phyloP scores from a whole-genome alignment of 2,797 vertebrate genomes.

The Dipus sagitta region DNA sequence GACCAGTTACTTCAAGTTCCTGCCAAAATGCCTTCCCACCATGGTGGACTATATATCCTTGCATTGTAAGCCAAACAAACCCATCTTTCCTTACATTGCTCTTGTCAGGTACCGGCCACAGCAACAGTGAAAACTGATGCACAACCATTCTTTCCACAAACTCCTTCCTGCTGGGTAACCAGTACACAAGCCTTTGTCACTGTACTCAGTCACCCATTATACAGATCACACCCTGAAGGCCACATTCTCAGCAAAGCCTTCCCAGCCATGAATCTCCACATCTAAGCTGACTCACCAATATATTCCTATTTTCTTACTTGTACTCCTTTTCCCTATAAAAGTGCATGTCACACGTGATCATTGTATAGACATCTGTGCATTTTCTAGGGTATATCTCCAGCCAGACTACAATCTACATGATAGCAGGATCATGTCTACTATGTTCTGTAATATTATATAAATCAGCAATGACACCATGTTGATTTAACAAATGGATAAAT shows the following conservation, averaged over 20 bases:
- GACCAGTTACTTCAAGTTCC: too few relatives aligned
- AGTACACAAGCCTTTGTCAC: not conserved
- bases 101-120: too few relatives aligned
- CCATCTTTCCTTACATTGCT: too few relatives aligned
- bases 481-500: constrained; percentile 16
- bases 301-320: not conserved
- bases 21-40: too few relatives aligned
- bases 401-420: not conserved
- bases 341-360: not conserved
- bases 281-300: not conserved
- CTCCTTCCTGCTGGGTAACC: not conserved
- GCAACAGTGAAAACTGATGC: too few relatives aligned
- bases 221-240: not conserved
- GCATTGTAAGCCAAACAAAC: not conserved
- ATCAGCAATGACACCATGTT: not conserved
- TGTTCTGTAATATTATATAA: not conserved
- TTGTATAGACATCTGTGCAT: not conserved
- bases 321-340: not conserved
- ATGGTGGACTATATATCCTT: too few relatives aligned
- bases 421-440: not conserved
- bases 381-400: not conserved
- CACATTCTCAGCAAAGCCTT: not conserved
- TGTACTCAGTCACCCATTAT: not conserved
- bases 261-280: too few relatives aligned
- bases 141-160: not conserved